A percentile compares a stretch with the other conserved stretches of the same genome.
phyloP scores from a whole-genome alignment of 2,113 vertebrate genomes.

The Theropithecus gelada region DNA sequence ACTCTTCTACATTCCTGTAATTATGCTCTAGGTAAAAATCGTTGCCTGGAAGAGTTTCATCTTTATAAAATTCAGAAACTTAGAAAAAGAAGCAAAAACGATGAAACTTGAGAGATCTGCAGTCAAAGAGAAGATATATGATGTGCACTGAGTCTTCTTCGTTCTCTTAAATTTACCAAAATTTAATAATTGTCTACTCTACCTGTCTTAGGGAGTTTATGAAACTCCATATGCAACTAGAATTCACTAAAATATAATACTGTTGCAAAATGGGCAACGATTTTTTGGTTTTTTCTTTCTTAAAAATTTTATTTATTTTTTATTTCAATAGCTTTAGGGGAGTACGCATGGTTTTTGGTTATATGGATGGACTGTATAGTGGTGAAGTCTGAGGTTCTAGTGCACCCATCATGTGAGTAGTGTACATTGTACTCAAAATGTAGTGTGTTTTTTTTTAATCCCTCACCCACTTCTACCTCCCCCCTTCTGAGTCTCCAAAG shows the following conservation, averaged over 20 bases:
- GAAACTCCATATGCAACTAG: not conserved
- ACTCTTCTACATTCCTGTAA: not conserved
- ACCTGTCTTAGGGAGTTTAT: not conserved
- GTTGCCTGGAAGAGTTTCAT: not conserved
- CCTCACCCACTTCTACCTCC: no score
- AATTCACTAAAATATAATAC: not conserved
- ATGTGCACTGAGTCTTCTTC: not conserved
- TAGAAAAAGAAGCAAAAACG: not conserved
- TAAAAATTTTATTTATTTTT: no score
- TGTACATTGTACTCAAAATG: no score
- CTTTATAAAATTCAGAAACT: not conserved
- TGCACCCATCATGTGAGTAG: no score
- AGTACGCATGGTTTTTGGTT: no score
- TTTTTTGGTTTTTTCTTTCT: constrained; percentile 19
- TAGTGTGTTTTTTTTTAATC: no score
- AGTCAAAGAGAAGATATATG: not conserved
- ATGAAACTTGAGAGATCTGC: not conserved
- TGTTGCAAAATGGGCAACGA: not conserved
- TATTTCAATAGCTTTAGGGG: no score
- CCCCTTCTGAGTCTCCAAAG: no score
- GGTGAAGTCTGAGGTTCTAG: no score
- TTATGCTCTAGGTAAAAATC: not conserved
- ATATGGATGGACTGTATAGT: no score
- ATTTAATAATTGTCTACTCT: not conserved
- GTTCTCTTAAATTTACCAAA: constrained; percentile 20